Evolutionary conservation across 2,888 invertebrate species (phyloP).

Genomic region (Eupeodes latifasciatus): DNA sequence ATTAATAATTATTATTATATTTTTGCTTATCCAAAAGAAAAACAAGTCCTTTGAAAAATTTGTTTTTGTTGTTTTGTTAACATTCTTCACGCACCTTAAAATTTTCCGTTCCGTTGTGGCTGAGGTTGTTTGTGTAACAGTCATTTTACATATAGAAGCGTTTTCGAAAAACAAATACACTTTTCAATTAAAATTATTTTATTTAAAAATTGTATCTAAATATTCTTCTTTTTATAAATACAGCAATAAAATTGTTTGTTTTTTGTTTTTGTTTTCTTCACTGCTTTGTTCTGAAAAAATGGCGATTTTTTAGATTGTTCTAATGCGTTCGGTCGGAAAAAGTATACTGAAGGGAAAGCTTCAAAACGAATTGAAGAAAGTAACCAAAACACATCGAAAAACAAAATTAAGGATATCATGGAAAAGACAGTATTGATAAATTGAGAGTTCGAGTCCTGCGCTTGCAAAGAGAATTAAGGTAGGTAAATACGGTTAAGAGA

Average conservation of each 20-base stretch:
- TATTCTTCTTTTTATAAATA: constrained; percentile 5
- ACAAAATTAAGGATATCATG: constrained; percentile 30
- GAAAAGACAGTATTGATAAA: constrained; percentile 20
- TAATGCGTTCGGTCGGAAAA: constrained; percentile 60
- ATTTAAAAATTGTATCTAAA: neutral
- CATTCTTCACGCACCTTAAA: constrained; percentile 66
- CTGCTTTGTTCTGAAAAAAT: constrained; percentile 36
- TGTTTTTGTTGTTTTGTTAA: neutral
- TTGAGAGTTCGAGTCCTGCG: neutral
- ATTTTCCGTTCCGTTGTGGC: constrained; percentile 59
- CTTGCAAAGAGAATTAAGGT: neutral
- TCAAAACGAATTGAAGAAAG: constrained; percentile 2
- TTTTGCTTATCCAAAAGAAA: neutral
- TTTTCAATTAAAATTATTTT: constrained; percentile 13
- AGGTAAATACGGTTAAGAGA: neutral
- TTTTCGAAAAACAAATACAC: constrained; percentile 5
- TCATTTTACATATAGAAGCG: constrained; percentile 63
- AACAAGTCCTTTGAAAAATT: neutral
- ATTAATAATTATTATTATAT: constrained; percentile 3
- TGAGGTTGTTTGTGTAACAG: constrained; percentile 68
- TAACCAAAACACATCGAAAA: constrained; percentile 31
- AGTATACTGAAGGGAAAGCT: constrained; percentile 72
- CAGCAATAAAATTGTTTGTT: constrained; percentile 15
- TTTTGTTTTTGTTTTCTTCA: constrained; percentile 17
- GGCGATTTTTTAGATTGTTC: constrained; percentile 34